These are phyloP conservation scores for Heliconius hewitsoni DNA, from an alignment of 1,140 invertebrate species.

Conservation along the genomic window DNA sequence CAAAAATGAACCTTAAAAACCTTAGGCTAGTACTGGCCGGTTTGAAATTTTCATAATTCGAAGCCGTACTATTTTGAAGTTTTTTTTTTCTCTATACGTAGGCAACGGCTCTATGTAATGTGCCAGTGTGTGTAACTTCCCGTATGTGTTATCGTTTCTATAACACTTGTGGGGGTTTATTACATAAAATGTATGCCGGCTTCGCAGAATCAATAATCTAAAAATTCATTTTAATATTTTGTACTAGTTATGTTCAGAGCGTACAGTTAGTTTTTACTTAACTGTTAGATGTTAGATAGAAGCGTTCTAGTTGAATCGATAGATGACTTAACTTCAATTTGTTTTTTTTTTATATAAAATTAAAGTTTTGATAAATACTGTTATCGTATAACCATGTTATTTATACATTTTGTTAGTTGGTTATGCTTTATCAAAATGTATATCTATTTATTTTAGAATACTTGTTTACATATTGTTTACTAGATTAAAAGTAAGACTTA, in stretches of 20 bases:
- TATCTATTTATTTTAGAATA: neutral
- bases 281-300: conserved; percentile 11
- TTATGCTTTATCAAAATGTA: no score
- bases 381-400: no score
- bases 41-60: conserved; percentile 51
- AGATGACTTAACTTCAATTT: neutral
- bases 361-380: neutral
- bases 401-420: no score
- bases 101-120: conserved; percentile 8
- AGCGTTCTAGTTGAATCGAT: conserved; percentile 26
- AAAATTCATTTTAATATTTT: conserved; percentile 74
- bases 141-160: conserved; percentile 68
- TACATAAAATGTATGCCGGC: conserved; percentile 63
- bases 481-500: neutral
- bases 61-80: conserved; percentile 79
- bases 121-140: conserved; percentile 69
- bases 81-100: conserved; percentile 71
- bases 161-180: conserved; percentile 63
- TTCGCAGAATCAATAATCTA: conserved; percentile 73
- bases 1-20: conserved; percentile 64
- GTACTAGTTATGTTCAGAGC: conserved; percentile 36
- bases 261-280: conserved; percentile 28
- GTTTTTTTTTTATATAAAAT: neutral
- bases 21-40: conserved; percentile 55
- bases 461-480: neutral